A percentile compares a stretch with the other conserved stretches of the same genome.
phyloP scores from a whole-genome alignment of 2,888 invertebrate species.

The Digitonthophagus gazella region DNA sequence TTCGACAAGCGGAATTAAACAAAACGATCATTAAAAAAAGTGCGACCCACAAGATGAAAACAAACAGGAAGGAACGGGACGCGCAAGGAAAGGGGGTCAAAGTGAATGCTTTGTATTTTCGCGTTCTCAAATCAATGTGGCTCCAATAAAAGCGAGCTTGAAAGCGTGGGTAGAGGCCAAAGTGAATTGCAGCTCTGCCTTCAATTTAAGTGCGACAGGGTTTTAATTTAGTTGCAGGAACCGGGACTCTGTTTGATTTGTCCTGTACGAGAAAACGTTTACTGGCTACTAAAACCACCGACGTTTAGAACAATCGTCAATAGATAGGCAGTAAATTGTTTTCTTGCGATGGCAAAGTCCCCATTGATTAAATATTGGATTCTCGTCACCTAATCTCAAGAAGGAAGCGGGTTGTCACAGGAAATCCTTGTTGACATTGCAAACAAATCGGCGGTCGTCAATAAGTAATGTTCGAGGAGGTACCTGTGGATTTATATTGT shows the following conservation, averaged over 20 bases:
- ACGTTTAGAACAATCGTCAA: not conserved
- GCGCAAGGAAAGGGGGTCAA: not conserved
- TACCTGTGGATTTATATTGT: not conserved
- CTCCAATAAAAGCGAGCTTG: not conserved
- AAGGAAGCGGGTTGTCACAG: not conserved
- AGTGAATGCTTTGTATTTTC: not conserved
- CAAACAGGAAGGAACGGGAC: not conserved
- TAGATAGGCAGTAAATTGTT: not conserved
- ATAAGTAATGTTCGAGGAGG: not conserved
- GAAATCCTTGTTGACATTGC: not conserved
- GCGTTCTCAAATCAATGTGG: not conserved
- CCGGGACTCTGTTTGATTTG: not conserved
- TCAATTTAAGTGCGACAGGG: not conserved
- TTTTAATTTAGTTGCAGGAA: not conserved
- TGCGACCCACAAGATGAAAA: not conserved
- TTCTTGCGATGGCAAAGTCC: not conserved
- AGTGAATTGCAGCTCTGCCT: not conserved
- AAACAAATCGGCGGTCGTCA: not conserved
- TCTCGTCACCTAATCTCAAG: not conserved
- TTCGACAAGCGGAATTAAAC: not conserved
- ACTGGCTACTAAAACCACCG: not conserved
- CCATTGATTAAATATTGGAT: not conserved
- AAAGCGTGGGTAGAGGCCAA: not conserved
- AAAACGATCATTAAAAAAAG: not conserved
- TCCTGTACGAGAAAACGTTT: not conserved